Conservation (phyloP, 2,113 vertebrate genomes). For the Mirza zaza region DNA sequence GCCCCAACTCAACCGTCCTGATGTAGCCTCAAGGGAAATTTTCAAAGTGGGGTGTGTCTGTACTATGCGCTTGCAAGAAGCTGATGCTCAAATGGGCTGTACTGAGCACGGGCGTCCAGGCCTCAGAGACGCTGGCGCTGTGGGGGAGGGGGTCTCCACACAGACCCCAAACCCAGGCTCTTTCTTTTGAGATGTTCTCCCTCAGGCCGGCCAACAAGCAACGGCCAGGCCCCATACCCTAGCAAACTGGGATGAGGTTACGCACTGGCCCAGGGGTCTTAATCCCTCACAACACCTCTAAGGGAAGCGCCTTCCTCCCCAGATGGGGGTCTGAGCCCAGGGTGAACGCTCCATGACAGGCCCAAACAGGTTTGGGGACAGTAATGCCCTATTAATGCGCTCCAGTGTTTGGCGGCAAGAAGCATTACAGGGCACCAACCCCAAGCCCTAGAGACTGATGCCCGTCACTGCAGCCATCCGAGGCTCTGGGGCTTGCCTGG, state of each 20-base stretch:
- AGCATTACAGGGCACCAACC: not conserved
- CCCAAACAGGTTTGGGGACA: not conserved
- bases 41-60: conserved; percentile 68
- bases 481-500: not conserved
- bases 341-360: not conserved
- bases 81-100: not conserved
- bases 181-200: not conserved
- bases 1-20: conserved; percentile 21
- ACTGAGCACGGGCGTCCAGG: not conserved
- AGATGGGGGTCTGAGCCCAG: not conserved
- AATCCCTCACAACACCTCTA: not conserved
- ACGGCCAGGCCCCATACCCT: accelerated
- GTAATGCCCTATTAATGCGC: accelerated
- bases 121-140: not conserved
- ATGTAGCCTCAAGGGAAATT: conserved; percentile 50
- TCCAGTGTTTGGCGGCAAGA: not conserved
- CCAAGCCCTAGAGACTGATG: not conserved
- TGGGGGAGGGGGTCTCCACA: not conserved
- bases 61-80: not conserved
- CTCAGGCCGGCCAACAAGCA: not conserved
- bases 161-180: not conserved
- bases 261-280: not conserved
- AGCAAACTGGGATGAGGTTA: not conserved
- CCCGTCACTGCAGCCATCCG: not conserved
- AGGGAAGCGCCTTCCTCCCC: not conserved